phyloP scores from a whole-genome alignment of 1,140 invertebrate genomes.

The Drosophila melanogaster region Release_6_plus_ISO1_MT NT_033777.3:28110001-28110500 shows the following conservation, averaged over 20 bases:
- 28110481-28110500: background rate
- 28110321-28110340: conserved; percentile 18
- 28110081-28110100: background rate
- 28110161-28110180: conserved; percentile 78
- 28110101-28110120: conserved; percentile 67
- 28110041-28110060: conserved; percentile 78
- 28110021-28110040: conserved; percentile 71
- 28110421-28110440: conserved; percentile 84
- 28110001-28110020: conserved; percentile 66
- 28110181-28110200: conserved; percentile 38
- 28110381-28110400: conserved; percentile 85
- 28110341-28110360: conserved; percentile 13
- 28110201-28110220: conserved; percentile 1
- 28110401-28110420: conserved; percentile 84
- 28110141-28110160: conserved; percentile 68
- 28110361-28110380: conserved; percentile 77
- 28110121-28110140: conserved; percentile 78
- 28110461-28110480: background rate
- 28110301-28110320: conserved; percentile 62
- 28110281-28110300: conserved; percentile 82
- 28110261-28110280: conserved; percentile 81
- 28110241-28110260: conserved; percentile 66
- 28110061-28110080: conserved; percentile 51
- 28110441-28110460: conserved; percentile 64
- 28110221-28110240: conserved; percentile 29